Percentiles rank a stretch among this genome's conserved stretches.
phyloP scores from a whole-genome alignment of 1,140 invertebrate genomes.

The Listronotus bonariensis region DNA sequence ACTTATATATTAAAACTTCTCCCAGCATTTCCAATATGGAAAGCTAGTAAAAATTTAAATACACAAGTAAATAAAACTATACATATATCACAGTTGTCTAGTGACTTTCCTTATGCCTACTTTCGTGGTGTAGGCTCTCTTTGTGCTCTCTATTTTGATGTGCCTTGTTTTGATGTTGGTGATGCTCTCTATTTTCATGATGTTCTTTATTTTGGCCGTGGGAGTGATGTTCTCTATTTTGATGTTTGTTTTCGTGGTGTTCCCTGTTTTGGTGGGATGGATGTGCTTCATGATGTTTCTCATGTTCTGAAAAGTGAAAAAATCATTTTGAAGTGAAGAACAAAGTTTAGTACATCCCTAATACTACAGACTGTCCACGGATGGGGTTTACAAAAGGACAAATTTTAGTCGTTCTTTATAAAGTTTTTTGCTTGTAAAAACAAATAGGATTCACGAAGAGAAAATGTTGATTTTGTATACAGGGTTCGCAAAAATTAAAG shows the following conservation, averaged over 20 bases:
- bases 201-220: not conserved
- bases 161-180: not conserved
- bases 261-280: not conserved
- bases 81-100: constrained; percentile 8
- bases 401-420: too few species aligned
- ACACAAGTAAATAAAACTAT: not conserved
- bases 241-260: not conserved
- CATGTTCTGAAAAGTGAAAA: constrained; percentile 4
- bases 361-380: too few species aligned
- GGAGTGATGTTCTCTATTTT: not conserved
- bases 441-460: too few species aligned
- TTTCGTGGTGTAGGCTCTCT: constrained; percentile 1
- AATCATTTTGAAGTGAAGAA: too few species aligned
- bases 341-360: too few species aligned
- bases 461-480: too few species aligned
- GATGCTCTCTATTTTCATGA: constrained; percentile 18
- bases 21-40: too few species aligned
- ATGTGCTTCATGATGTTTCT: not conserved
- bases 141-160: constrained; percentile 3
- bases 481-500: too few species aligned
- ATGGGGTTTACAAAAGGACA: too few species aligned
- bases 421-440: too few species aligned
- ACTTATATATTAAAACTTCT: too few species aligned
- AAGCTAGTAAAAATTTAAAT: not conserved
- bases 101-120: constrained; percentile 8